Base-by-base conservation (phyloP, 2,888 invertebrate species). In the Gonocerus acuteangulatus region DNA sequence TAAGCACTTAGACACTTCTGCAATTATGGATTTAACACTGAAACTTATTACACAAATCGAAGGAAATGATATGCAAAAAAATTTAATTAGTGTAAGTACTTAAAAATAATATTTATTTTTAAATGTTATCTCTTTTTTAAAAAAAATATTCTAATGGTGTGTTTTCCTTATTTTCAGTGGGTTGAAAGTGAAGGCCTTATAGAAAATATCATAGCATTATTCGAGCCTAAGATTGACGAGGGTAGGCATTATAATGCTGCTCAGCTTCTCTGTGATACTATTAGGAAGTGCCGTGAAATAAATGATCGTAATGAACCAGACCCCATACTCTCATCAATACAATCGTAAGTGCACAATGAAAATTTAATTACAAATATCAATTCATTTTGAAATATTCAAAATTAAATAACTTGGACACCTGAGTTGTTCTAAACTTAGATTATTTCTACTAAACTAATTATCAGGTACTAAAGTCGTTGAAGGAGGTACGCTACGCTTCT, bases 1-100 rank as follows among this genome's bases (percentile, higher is more conserved):
- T 73, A 84, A 86, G 71, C 95, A 96, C 79, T 82, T 95, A 72
- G 87, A 89, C 71, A 95, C 94, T 51, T 95, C 95, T 21, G 94
- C 95, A 70, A 88, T 95, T 71, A 92, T 93, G 80, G 95, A 96
- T 81, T 82, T 93, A 70, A 83, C 93, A 74, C 79, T 86, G 71
- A 88, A 89, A 76, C 83, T 89, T 73, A 85, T 92, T 74, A 87
- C 87, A 67, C 83, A 87, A 70, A 86, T 94, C 59, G 87, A 88
- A 73, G 86, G 85, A 65, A 79, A 78, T 67, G 85, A 86, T 69
- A 81, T 85, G 73, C 81, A 84, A 70, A 80, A 81, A 72, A 84
- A 83, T 75, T 80, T 87, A 71, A 78, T 84, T 70, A 82, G 81
- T 72, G 86, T 86, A 76, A 80, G 78, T 74, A n/a, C 39, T 39